Percentiles rank a stretch among this genome's conserved stretches.
phyloP scores from a whole-genome alignment of 1,140 invertebrate species.

The Amyelois transitella region DNA sequence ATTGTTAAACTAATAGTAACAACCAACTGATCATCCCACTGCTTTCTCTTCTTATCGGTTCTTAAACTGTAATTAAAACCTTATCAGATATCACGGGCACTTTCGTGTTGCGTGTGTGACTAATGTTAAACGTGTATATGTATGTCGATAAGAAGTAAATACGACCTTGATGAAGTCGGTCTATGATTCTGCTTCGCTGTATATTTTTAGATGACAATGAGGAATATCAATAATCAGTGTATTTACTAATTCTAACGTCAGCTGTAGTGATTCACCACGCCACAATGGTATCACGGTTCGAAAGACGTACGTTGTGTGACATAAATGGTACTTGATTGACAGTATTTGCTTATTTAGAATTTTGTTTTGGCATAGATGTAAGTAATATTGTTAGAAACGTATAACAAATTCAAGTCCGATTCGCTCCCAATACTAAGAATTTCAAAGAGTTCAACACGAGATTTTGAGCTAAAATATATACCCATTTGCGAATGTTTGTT shows the following conservation, averaged over 20 bases:
- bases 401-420: too few species aligned
- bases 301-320: neutral
- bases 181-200: neutral
- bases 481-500: too few species aligned
- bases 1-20: too few species aligned
- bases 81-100: slow-evolving; percentile 16
- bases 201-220: neutral
- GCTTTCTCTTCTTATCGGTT: slow-evolving; percentile 46
- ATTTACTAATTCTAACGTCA: neutral
- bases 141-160: slow-evolving; percentile 3
- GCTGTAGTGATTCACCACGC: neutral
- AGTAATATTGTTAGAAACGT: too few species aligned
- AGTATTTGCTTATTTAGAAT: neutral
- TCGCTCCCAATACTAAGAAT: too few species aligned
- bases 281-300: neutral
- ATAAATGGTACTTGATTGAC: neutral
- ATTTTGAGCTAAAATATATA: too few species aligned
- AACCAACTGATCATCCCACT: slow-evolving; percentile 16
- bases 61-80: slow-evolving; percentile 35
- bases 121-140: slow-evolving; percentile 3
- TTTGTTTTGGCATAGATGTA: neutral
- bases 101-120: slow-evolving; percentile 5
- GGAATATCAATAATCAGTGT: neutral
- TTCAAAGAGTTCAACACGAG: too few species aligned
- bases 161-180: neutral